Percentiles rank a stretch among this genome's conserved stretches.
These are phyloP conservation scores for Melanerpes aurifrons DNA, from an alignment of 2,113 vertebrate genomes.

Conservation along the genomic window DNA sequence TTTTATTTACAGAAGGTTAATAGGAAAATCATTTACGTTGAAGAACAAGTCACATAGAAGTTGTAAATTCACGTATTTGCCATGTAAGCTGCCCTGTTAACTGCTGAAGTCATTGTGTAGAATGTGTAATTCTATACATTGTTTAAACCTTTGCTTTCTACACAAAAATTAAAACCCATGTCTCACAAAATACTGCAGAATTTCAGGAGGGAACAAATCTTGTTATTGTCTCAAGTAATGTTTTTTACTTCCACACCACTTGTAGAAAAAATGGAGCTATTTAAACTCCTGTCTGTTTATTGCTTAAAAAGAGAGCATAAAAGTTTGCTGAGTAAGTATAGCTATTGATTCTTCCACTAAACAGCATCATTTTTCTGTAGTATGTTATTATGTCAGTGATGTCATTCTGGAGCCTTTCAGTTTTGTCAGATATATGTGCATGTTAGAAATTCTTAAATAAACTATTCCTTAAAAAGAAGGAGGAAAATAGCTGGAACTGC, in stretches of 20 bases:
- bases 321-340: background rate
- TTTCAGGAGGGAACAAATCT: background rate
- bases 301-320: background rate
- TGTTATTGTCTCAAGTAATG: background rate
- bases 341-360: background rate
- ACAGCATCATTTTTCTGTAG: background rate
- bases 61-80: background rate
- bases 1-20: background rate
- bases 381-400: background rate
- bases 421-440: background rate
- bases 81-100: background rate
- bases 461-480: background rate
- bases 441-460: background rate
- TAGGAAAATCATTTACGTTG: background rate
- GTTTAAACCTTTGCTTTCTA: background rate
- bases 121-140: background rate
- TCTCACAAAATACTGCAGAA: background rate
- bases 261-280: background rate
- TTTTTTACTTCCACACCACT: background rate
- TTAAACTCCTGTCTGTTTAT: background rate
- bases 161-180: accelerated
- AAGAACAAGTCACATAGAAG: background rate
- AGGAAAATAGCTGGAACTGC: background rate
- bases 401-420: background rate
- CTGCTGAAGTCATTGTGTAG: background rate